Conservation (phyloP, 2,888 invertebrate genomes). For the Criorhina ranunculi region DNA sequence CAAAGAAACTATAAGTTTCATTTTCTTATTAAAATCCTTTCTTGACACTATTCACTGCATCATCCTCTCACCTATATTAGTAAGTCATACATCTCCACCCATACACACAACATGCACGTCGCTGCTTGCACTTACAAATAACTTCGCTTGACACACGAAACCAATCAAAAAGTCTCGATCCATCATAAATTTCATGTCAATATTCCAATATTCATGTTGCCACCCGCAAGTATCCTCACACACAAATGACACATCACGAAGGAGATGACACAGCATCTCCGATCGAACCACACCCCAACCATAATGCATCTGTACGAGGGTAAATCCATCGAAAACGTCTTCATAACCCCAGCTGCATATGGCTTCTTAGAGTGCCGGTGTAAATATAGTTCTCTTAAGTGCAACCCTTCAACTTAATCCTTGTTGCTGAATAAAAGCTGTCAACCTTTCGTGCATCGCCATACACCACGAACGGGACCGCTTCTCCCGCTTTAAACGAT, state of each 20-base stretch:
- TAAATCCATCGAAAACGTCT: constrained; percentile 47
- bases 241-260: constrained; percentile 44
- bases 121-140: constrained; percentile 3
- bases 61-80: neutral
- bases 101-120: constrained; percentile 11
- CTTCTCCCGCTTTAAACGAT: constrained; percentile 22
- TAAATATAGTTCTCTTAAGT: constrained; percentile 65
- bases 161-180: constrained; percentile 65
- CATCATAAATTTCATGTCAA: constrained; percentile 63
- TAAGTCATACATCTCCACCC: neutral
- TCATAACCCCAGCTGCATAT: constrained; percentile 51
- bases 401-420: constrained; percentile 71
- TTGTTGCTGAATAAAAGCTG: constrained; percentile 60
- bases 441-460: constrained; percentile 51
- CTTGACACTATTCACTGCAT: neutral
- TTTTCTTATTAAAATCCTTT: neutral
- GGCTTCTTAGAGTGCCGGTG: constrained; percentile 46
- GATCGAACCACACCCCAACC: constrained; percentile 22
- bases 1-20: too few relatives aligned
- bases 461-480: constrained; percentile 42
- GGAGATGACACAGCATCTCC: constrained; percentile 36
- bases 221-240: constrained; percentile 24
- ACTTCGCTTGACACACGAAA: constrained; percentile 45
- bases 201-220: constrained; percentile 54
- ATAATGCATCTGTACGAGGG: constrained; percentile 48